These are phyloP conservation scores for Erpornis zantholeuca DNA, from an alignment of 2,113 vertebrate genomes.

Conservation along the genomic window DNA sequence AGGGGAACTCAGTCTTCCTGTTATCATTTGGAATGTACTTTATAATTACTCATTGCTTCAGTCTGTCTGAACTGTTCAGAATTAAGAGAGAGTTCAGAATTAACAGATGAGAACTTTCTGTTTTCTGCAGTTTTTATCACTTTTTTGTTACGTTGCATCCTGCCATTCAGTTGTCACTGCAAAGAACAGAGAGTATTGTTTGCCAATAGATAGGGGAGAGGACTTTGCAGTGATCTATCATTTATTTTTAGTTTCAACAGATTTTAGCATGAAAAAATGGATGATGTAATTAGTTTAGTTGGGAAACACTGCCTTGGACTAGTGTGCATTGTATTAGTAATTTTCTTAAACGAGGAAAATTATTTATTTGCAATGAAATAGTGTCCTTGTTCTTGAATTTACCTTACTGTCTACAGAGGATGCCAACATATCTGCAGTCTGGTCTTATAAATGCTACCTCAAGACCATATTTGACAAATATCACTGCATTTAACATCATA, in stretches of 20 bases:
- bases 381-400: not conserved
- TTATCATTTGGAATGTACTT: not conserved
- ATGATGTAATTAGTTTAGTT: not conserved
- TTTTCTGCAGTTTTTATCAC: not conserved
- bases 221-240: not conserved
- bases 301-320: not conserved
- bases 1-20: not conserved
- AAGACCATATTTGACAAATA: not conserved
- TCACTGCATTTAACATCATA: not conserved
- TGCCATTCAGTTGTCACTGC: not conserved
- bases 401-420: not conserved
- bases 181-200: not conserved
- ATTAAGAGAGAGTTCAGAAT: not conserved
- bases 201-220: not conserved
- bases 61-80: not conserved
- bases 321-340: not conserved
- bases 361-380: not conserved
- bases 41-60: not conserved
- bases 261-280: not conserved
- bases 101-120: not conserved
- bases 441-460: not conserved
- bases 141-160: conserved; percentile 1
- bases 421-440: not conserved
- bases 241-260: not conserved
- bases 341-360: not conserved